These are phyloP conservation scores for Ictalurus punctatus DNA, from an alignment of 2,113 vertebrate genomes.

Conservation along the genomic window DNA sequence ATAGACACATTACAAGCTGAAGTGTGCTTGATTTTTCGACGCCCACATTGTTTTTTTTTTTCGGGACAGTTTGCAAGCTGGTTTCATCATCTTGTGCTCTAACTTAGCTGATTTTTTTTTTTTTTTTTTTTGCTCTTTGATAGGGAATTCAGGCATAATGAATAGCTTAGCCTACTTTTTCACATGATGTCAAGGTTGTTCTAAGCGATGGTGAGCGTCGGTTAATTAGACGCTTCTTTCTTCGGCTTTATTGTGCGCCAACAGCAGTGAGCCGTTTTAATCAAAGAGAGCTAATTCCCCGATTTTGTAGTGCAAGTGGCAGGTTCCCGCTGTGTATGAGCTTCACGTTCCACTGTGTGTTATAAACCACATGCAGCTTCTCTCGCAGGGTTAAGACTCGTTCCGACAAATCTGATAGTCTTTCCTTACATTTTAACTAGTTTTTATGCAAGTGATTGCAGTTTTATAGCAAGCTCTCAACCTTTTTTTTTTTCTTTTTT, in stretches of 20 bases:
- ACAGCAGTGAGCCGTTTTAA: conserved; percentile 39
- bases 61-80: not conserved
- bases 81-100: conserved; percentile 23
- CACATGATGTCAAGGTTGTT: conserved; percentile 37
- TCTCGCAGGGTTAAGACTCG: conserved; percentile 1
- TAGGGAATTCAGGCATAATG: conserved; percentile 30
- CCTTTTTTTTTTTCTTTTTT: not conserved
- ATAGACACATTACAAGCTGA: conserved; percentile 6
- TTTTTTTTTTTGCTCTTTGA: not conserved
- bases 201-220: conserved; percentile 17
- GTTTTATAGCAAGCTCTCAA: not conserved
- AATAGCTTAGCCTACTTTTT: conserved; percentile 46
- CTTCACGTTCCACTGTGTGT: not conserved
- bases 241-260: conserved; percentile 31
- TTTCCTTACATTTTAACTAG: not conserved
- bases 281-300: conserved; percentile 36
- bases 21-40: conserved; percentile 2
- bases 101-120: conserved; percentile 4
- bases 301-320: conserved; percentile 32
- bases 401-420: conserved; percentile 8
- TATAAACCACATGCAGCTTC: conserved; percentile 13
- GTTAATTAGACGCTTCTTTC: conserved; percentile 43
- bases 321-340: conserved; percentile 11
- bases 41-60: conserved; percentile 13
- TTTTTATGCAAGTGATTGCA: conserved; percentile 5